Percentiles rank a stretch among this genome's conserved stretches.
Evolutionary conservation across 2,113 vertebrate species (phyloP).

Genomic region (Hippolais icterina): DNA sequence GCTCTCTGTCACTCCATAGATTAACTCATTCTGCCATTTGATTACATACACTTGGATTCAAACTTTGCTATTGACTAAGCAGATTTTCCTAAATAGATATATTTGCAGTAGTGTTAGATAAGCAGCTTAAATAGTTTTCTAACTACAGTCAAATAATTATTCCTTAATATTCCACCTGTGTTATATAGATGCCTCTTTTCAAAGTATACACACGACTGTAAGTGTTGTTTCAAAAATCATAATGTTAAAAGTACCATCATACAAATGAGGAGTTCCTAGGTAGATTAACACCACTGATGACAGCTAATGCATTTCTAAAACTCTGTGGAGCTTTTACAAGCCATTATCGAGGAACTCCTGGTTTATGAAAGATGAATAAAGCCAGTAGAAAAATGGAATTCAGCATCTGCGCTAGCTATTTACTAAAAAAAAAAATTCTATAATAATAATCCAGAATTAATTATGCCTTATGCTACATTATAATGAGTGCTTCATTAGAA

Average conservation of each 20-base stretch:
- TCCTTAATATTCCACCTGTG: constrained; percentile 11
- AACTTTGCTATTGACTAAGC: not conserved
- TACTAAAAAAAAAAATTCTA: constrained; percentile 36
- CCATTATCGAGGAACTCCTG: constrained; percentile 67
- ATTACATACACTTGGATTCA: not conserved
- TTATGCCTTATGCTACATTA: constrained; percentile 64
- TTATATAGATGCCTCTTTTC: not conserved
- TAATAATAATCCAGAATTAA: constrained; percentile 72
- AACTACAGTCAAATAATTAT: constrained; percentile 19
- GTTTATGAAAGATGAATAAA: constrained; percentile 77
- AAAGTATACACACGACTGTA: not conserved
- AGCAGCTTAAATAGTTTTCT: constrained; percentile 26
- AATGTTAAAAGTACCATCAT: not conserved
- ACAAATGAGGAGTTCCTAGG: constrained; percentile 19
- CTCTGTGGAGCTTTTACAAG: constrained; percentile 57
- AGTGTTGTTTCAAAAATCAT: constrained; percentile 4
- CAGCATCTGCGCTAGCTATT: constrained; percentile 63
- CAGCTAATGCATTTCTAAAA: constrained; percentile 64
- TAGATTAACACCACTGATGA: constrained; percentile 40
- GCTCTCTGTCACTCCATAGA: not conserved
- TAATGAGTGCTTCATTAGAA: constrained; percentile 77
- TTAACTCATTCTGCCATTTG: not conserved
- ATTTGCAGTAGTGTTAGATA: not conserved
- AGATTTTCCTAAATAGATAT: not conserved
- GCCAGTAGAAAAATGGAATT: constrained; percentile 63